Evolutionary conservation across 1,140 invertebrate genomes (phyloP).

Genomic region (Daktulosphaira vitifoliae): DNA sequence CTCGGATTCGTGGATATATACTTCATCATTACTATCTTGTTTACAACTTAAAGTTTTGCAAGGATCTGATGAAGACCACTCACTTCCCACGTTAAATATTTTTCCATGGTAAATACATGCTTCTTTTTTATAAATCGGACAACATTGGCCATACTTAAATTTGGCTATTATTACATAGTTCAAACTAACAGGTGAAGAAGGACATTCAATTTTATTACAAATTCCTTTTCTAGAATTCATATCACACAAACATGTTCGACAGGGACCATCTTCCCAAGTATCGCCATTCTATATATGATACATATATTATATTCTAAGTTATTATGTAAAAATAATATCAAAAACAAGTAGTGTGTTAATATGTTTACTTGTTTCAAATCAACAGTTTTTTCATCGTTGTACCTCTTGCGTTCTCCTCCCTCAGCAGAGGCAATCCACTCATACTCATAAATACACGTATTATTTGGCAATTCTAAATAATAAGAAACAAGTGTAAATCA

Average conservation of each 20-base stretch:
- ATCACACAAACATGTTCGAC: slow-evolving; percentile 53
- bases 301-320: too few species aligned
- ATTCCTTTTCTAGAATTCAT: slow-evolving; percentile 29
- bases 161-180: slow-evolving; percentile 50
- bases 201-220: slow-evolving; percentile 37
- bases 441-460: slow-evolving; percentile 57
- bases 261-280: slow-evolving; percentile 60
- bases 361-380: slow-evolving; percentile 46
- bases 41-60: slow-evolving; percentile 50
- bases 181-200: slow-evolving; percentile 45
- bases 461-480: slow-evolving; percentile 53
- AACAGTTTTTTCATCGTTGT: slow-evolving; percentile 41
- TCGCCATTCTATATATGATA: too few species aligned
- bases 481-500: slow-evolving; percentile 1
- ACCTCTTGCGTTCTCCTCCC: slow-evolving; percentile 48
- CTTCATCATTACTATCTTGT: slow-evolving; percentile 44
- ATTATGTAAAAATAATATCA: too few species aligned
- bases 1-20: slow-evolving; percentile 42
- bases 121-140: slow-evolving; percentile 49
- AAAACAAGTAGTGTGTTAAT: too few species aligned
- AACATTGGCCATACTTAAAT: slow-evolving; percentile 51
- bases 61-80: slow-evolving; percentile 47
- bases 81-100: slow-evolving; percentile 50
- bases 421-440: slow-evolving; percentile 47
- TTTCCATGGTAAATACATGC: slow-evolving; percentile 53